A percentile compares a stretch with the other conserved stretches of the same genome.
These are phyloP conservation scores for Drosophila leontia DNA, from an alignment of 1,140 invertebrate genomes.

Conservation along the genomic window DNA sequence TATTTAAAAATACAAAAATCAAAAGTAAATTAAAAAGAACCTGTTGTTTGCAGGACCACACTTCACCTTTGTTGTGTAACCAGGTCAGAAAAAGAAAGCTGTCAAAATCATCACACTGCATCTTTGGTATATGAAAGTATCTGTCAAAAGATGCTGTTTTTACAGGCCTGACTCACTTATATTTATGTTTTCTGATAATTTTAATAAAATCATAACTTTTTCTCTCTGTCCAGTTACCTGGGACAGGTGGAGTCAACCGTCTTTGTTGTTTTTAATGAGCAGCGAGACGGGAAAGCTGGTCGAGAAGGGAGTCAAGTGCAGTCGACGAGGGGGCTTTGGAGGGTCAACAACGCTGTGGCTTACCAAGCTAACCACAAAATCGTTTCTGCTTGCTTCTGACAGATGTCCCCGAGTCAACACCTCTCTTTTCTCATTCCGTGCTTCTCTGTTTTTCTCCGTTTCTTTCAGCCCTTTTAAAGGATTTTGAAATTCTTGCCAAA, in stretches of 20 bases:
- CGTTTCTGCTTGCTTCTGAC: constrained; percentile 58
- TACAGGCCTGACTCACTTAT: not conserved
- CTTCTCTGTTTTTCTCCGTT: not conserved
- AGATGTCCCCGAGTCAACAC: constrained; percentile 40
- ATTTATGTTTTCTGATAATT: not conserved
- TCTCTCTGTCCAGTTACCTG: constrained; percentile 4
- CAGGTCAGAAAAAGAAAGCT: not conserved
- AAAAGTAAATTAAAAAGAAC: not conserved
- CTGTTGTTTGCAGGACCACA: not conserved
- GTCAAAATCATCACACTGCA: not conserved
- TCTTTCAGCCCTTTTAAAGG: constrained; percentile 23
- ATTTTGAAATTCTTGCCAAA: constrained; percentile 38
- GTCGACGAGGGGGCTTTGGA: constrained; percentile 19
- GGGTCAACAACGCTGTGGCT: constrained; percentile 57
- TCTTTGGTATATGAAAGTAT: not conserved
- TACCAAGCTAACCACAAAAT: constrained; percentile 55
- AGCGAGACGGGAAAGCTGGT: not conserved
- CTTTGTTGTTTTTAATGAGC: constrained; percentile 54
- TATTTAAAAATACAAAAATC: not conserved
- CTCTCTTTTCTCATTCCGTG: not conserved
- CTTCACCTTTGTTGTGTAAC: not conserved
- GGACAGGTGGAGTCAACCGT: constrained; percentile 21
- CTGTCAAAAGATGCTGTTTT: not conserved
- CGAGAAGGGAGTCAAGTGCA: constrained; percentile 49
- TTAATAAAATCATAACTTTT: not conserved